Base-by-base conservation (phyloP, 64 coral and sea anemone species). In the Acropora tenuis region DNA sequence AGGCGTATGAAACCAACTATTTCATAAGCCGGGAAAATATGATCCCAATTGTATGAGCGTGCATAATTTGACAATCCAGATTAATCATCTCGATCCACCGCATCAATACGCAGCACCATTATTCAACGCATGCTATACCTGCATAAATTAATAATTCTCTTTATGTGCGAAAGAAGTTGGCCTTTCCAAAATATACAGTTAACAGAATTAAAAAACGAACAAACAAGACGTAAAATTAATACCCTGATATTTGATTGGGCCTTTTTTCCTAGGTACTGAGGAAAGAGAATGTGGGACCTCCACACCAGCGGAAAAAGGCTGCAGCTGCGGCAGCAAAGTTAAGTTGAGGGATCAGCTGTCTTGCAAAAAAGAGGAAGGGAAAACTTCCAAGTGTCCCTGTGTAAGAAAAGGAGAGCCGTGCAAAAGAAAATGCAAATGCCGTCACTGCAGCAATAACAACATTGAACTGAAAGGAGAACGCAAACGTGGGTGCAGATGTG, bases 401-500 rank as follows among this genome's bases (percentile, higher is more conserved):
- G 69, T 72, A 20, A 8, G 69, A n/a, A 72, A 72, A n/a, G 69
- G 69, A 41, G 18, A 20, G 18, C 16, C 18, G 3, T 72, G 69
- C 69, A 72, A 4, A 8, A 72, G 8, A 40, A 20, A 19, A n/a
- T 72, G 69, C 69, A 72, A 72, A 72, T 72, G 69, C 18, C 7
- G 69, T 73, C 30, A 19, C 6, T 41, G 69, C 69, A 41, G 69
- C 69, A 72, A 72, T 13, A 72, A 72, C 18, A 72, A 72, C 4
- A 72, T 20, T 20, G 69, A 19, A 72, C 17, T 72, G 8, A 72
- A 72, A 72, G 18, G 6, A 41, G 8, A 20, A 72, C 8, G 3
- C 18, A 72, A 72, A 72, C 1, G 69, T 72, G 11, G 12, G 65
- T 69, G 65, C 65, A 81, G 79, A 58, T 81, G 79, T 53, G 48